Evolutionary conservation across 2,888 invertebrate species (phyloP), one percentile per base, ranked within the genome.

Genomic region (Neoitamus cyanurus): DNA sequence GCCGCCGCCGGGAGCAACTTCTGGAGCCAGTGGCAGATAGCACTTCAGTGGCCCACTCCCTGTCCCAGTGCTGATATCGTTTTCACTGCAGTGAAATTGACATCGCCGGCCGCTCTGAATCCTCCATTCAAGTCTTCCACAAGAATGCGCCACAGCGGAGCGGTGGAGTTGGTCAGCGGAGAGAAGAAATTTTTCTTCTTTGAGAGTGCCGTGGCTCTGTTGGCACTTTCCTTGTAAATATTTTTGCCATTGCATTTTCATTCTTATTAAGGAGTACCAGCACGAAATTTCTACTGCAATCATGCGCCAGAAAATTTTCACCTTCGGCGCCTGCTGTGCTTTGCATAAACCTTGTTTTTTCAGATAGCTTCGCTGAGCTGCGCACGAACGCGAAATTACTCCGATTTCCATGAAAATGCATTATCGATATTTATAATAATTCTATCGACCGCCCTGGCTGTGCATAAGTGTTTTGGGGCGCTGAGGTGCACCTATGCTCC

Each of bases 281-380:
- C 77, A 77, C 77, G 77, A 28, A 30, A 77, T 77, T 77, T 77
- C 46, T 46, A 77, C 30, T 28, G 46, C n/a, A 77, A 25, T 30
- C 77, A 46, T 46, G 31, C 73, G 42, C 42, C 77, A 77, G 46
- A 42, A 46, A 77, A 46, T 42, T 77, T 77, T 77, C 77, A 77
- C 77, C 77, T 77, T 46, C 34, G 36, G 77, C 46, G 42, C 42
- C 31, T n/a, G 70, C 70, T 70, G 31, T 20, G 73, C 73, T 73
- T 73, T 73, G 37, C 73, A 73, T 73, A 73, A 73, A 73, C 36
- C 20, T 73, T 36, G 36, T 6, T 72, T 42, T n/a, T 20, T 9
- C 9, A 77, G 42, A 77, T 46, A 30, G 11, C 11, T 42, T 11
- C 77, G 11, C 28, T 15, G 25, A 13, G 42, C 58, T 46, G 28